phyloP scores from a whole-genome alignment of 2,888 invertebrate species.

The Malachius bipustulatus region DNA sequence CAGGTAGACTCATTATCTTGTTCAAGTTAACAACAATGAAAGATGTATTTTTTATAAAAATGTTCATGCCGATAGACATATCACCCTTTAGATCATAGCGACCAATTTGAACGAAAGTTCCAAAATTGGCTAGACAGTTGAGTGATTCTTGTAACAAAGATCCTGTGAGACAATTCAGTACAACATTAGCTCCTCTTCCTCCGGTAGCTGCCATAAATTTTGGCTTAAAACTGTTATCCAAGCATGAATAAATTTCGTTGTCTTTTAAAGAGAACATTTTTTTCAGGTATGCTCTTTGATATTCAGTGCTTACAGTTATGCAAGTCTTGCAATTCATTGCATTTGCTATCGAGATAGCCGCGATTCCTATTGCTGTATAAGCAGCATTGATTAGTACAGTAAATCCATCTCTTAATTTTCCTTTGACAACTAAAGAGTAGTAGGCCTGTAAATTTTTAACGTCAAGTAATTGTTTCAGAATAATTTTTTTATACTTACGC shows the following conservation, averaged over 20 bases:
- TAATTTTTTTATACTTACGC: no score
- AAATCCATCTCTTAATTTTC: constrained; percentile 31
- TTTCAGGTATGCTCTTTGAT: constrained; percentile 29
- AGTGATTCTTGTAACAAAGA: constrained; percentile 68
- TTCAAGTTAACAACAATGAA: constrained; percentile 71
- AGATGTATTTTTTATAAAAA: constrained; percentile 64
- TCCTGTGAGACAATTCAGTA: constrained; percentile 82
- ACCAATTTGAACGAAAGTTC: constrained; percentile 75
- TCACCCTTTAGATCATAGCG: constrained; percentile 68
- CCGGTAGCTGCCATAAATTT: constrained; percentile 68
- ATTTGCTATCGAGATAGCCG: constrained; percentile 53
- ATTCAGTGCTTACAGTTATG: constrained; percentile 48
- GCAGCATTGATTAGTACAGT: constrained; percentile 43
- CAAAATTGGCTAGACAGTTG: constrained; percentile 46
- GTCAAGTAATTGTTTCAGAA: no score
- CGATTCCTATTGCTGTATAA: constrained; percentile 59
- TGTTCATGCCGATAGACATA: constrained; percentile 55
- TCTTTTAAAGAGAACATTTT: constrained; percentile 28
- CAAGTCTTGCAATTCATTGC: constrained; percentile 45
- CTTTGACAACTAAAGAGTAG: constrained; percentile 35
- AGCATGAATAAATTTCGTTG: constrained; percentile 27
- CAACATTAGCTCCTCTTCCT: constrained; percentile 81
- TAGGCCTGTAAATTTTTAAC: constrained; percentile 38
- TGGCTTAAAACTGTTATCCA: constrained; percentile 67
- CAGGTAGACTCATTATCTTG: constrained; percentile 44